Conservation (phyloP, 2,113 vertebrate species). For the Prolemur simus region DNA sequence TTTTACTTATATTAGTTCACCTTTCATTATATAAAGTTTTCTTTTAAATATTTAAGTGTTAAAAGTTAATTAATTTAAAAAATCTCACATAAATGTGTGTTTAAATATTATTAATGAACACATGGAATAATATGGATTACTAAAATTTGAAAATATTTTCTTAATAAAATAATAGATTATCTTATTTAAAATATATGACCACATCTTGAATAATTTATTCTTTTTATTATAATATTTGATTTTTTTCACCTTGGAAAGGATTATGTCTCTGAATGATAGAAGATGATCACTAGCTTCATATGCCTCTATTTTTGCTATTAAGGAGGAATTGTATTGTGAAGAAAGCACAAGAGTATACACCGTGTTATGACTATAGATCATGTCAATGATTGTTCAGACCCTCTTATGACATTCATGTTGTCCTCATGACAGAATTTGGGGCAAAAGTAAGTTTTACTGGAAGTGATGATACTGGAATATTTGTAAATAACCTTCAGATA, state of each 20-base stretch:
- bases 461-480: neutral
- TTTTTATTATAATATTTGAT: neutral
- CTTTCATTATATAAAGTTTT: neutral
- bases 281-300: neutral
- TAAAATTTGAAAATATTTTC: neutral
- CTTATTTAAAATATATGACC: neutral
- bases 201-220: neutral
- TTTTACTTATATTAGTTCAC: neutral
- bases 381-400: neutral
- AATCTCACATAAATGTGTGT: neutral
- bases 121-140: neutral
- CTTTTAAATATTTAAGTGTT: neutral
- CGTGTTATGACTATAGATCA: accelerated
- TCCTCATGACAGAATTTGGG: neutral
- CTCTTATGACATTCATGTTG: no score
- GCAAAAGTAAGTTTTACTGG: neutral
- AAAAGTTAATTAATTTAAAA: neutral
- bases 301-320: neutral
- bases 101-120: neutral
- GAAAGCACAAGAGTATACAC: neutral
- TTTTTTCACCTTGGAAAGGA: neutral
- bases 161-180: neutral
- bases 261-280: neutral
- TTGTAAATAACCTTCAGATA: neutral
- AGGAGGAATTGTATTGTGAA: neutral